A percentile compares a stretch with the other conserved stretches of the same genome.
Conservation (phyloP, 2,888 invertebrate genomes). For the Abrostola tripartita region DNA sequence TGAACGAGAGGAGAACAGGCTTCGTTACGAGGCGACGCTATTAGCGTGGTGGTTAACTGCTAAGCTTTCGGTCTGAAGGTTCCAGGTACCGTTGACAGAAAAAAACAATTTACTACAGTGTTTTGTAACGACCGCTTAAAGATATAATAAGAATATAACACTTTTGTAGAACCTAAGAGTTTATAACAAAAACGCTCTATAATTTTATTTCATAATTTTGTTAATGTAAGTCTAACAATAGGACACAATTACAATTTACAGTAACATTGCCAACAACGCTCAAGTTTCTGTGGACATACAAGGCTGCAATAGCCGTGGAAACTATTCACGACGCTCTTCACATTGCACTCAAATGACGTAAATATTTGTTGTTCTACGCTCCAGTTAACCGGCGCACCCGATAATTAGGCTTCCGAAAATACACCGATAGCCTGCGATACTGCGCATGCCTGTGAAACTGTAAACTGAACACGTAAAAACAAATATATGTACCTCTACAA, state of each 20-base stretch:
- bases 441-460: no score
- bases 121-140: not conserved
- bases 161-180: not conserved
- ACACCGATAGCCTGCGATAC: conserved; percentile 23
- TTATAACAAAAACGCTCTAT: not conserved
- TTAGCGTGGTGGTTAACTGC: not conserved
- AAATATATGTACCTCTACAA: no score
- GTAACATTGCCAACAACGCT: conserved; percentile 30
- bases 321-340: conserved; percentile 47
- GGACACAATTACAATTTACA: conserved; percentile 13
- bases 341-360: conserved; percentile 54
- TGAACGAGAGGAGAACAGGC: not conserved
- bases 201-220: conserved; percentile 3
- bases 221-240: conserved; percentile 17
- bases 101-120: not conserved
- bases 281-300: conserved; percentile 32
- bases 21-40: not conserved
- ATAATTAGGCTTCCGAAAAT: conserved; percentile 55
- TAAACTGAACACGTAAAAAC: no score
- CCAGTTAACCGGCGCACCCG: conserved; percentile 42
- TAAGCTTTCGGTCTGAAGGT: not conserved
- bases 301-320: conserved; percentile 36
- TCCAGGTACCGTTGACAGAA: not conserved
- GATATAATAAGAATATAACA: no score
- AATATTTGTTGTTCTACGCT: conserved; percentile 51